Base-by-base conservation (phyloP, 2,888 invertebrate genomes). In the Drosophila barbarae region DNA sequence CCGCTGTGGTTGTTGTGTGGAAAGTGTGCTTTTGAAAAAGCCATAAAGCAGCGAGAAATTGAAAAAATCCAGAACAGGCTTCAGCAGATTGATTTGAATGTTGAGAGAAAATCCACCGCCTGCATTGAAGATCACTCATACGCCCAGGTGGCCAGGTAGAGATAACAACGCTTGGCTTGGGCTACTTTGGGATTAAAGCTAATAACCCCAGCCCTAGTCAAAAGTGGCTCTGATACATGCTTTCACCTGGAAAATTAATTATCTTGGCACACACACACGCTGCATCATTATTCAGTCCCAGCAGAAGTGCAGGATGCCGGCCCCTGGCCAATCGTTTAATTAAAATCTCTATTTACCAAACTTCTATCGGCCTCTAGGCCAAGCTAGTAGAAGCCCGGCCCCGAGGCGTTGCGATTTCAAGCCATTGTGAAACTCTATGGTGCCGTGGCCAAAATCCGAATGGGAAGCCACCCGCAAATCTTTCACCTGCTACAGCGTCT, bases 291-390 rank as follows among this genome's bases (percentile, higher is more conserved):
- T 39, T 41, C 63, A 7, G 21, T 39, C 21, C 21, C 50, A n/a
- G 10, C n/a, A 9, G 35, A 18, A 63, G 23, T 51, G 52, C 69
- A 58, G 38, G 46, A 10, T 39, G 38, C 41, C 18, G 32, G 21
- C 54, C 32, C 57, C 26, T n/a, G 39, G 70, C 53, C 85, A 85
- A 81, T 81, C 81, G 85, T 66, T 71, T 81, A 85, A 81, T 81
- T 85, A 85, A 81, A 85, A 85, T 81, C 81, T 81, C 72, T 72
- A 72, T 74, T 79, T 42, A 55, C 70, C 66, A 1, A 63, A 47
- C 64, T 56, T 47, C 68, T 61, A 51, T 61, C 38, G 15, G 35
- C 5, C 12, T 3, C 2, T 4, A 32, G 12, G 26, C 26, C 26
- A 26, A 26, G 26, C 26, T 26, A 26, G 26, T 6, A 26, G 26